These are phyloP conservation scores for Camptogramma bilineatum DNA, from an alignment of 2,888 invertebrate species.

Conservation along the genomic window DNA sequence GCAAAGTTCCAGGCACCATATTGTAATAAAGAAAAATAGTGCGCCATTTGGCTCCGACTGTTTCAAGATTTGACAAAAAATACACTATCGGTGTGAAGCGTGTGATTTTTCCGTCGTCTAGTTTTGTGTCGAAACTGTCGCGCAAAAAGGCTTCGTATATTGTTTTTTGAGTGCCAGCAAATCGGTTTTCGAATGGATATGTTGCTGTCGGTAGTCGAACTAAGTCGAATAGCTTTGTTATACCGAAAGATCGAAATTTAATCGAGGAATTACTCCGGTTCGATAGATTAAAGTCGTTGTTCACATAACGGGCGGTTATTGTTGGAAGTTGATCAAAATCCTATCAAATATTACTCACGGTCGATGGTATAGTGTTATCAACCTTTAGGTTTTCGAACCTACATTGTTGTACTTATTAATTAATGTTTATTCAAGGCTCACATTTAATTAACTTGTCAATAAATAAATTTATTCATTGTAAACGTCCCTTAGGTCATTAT, in stretches of 20 bases:
- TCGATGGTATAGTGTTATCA: not conserved
- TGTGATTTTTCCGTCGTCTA: constrained; percentile 32
- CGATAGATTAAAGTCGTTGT: not conserved
- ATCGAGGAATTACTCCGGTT: not conserved
- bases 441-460: not conserved
- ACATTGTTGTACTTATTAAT: not conserved
- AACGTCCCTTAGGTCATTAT: constrained; percentile 10
- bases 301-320: not conserved
- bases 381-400: not conserved
- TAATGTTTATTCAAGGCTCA: not conserved
- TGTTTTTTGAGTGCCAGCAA: constrained; percentile 30
- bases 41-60: constrained; percentile 28
- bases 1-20: constrained; percentile 29
- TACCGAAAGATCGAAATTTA: not conserved
- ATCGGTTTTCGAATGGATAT: constrained; percentile 8
- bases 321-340: not conserved
- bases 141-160: constrained; percentile 28
- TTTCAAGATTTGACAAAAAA: constrained; percentile 38
- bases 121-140: constrained; percentile 33
- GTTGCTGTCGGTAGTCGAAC: not conserved
- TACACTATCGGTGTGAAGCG: constrained; percentile 30
- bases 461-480: constrained; percentile 17
- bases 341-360: not conserved
- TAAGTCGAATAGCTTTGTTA: not conserved
- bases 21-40: constrained; percentile 35